These are phyloP conservation scores for Mamestra brassicae DNA, from an alignment of 2,888 invertebrate species.

Conservation along the genomic window DNA sequence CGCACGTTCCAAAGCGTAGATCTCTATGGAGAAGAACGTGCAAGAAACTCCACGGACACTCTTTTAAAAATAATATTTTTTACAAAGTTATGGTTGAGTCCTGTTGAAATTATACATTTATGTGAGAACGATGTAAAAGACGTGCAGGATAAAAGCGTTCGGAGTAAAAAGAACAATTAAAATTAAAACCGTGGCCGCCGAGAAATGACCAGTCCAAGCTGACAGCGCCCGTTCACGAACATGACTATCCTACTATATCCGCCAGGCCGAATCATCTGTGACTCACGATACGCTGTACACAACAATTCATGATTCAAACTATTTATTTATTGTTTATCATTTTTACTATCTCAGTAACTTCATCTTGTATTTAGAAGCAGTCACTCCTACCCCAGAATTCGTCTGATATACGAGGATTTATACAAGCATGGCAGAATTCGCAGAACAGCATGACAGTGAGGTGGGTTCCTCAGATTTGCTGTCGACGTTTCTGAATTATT, in stretches of 20 bases:
- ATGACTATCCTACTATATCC: neutral
- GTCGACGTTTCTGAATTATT: constrained; percentile 46
- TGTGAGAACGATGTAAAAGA: no score
- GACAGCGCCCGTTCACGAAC: no score
- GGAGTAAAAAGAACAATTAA: no score
- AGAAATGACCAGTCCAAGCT: no score
- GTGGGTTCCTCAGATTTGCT: constrained; percentile 50
- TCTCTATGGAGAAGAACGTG: no score
- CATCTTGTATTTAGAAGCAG: constrained; percentile 26
- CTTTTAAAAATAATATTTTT: no score
- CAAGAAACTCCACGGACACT: no score
- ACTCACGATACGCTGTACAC: constrained; percentile 28
- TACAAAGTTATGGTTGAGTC: no score
- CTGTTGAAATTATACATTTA: no score
- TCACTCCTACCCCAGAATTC: constrained; percentile 7
- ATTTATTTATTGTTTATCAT: constrained; percentile 45
- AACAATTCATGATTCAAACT: constrained; percentile 39
- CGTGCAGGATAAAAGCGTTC: no score
- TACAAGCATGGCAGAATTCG: constrained; percentile 24
- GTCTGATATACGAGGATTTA: constrained; percentile 39
- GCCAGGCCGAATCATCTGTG: constrained; percentile 21
- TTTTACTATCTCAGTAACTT: constrained; percentile 36
- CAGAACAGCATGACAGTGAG: constrained; percentile 52
- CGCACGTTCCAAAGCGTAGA: no score
- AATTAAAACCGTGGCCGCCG: no score